Evolutionary conservation across 1,140 invertebrate genomes (phyloP), one percentile per base, ranked within the genome.

Genomic region (Hormaphis cornu): DNA sequence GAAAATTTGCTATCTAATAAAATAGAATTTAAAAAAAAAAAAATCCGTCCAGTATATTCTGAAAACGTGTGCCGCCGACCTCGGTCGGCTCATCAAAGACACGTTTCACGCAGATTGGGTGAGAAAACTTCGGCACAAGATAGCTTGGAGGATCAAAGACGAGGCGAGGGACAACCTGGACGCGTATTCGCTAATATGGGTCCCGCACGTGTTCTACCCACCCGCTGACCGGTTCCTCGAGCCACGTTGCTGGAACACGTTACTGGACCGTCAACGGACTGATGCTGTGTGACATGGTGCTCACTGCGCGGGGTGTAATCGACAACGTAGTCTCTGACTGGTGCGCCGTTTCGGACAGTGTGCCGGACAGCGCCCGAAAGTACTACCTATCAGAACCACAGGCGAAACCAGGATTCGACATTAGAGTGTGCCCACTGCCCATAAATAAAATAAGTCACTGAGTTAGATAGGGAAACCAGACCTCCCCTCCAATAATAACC

Each of bases 201-300:
- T 92, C 3, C 83, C 88, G 0, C 85, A 94, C 75, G 86, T 86
- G 33, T 89, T 93, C 72, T 85, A 94, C 18, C 83, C 93, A 33
- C 92, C 93, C 3, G 92, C 92, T 9, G 91, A 91, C 6, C 80
- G 92, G 66, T 95, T 95, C 75, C 87, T 86, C 76, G 88, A 91
- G 75, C 80, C 89, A 53, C 94, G 93, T 76, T 94, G 93, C 75
- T 94, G 91, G 90, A 90, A 94, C 76, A 89, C 89, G 2, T n/a
- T 93, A 87, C 78, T 94, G 91, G 90, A 86, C 91, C 8, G 81
- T 93, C 9, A 85, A 87, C 73, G 91, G 90, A 16, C 79, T 93
- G 7, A 76, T 93, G 1, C 75, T 87, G 12, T 87, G 84, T 59
- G 86, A 86, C 72, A 93, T 93, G 89, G 75, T 77, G 1, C 73